phyloP scores from a whole-genome alignment of 2,797 vertebrate species.

The Sitta carolinensis region DNA sequence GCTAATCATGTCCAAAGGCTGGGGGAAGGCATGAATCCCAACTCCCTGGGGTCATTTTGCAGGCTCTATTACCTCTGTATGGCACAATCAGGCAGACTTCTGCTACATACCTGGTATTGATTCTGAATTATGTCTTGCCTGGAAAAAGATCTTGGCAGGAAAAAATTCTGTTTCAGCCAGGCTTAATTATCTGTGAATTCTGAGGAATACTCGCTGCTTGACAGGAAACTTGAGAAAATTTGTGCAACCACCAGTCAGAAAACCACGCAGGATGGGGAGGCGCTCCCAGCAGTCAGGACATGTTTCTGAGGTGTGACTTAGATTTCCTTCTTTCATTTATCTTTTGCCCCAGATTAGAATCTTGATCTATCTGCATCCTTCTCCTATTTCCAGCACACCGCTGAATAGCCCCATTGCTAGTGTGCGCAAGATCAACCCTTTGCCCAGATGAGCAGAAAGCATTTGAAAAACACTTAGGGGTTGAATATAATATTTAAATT shows the following conservation, averaged over 20 bases:
- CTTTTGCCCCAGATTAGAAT: neutral
- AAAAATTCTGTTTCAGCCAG: neutral
- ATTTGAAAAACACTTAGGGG: neutral
- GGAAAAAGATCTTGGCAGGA: neutral
- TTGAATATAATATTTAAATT: neutral
- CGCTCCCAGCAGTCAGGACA: neutral
- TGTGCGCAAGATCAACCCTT: neutral
- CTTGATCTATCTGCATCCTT: neutral
- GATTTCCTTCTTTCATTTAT: neutral
- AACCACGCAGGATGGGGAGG: accelerated
- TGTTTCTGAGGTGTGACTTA: neutral
- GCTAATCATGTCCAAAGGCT: conserved; percentile 2
- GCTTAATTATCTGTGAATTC: neutral
- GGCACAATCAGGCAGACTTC: conserved; percentile 26
- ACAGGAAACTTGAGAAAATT: neutral
- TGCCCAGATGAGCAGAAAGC: neutral
- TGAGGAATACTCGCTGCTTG: neutral
- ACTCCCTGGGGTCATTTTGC: neutral
- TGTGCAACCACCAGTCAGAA: neutral
- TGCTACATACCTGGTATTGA: neutral
- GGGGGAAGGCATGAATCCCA: neutral
- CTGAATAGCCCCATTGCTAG: neutral
- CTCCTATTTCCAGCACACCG: neutral
- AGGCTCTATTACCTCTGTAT: conserved; percentile 33
- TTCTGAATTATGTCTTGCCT: neutral